phyloP scores from a whole-genome alignment of 2,888 invertebrate species.

The Lycocerus yunnanus region DNA sequence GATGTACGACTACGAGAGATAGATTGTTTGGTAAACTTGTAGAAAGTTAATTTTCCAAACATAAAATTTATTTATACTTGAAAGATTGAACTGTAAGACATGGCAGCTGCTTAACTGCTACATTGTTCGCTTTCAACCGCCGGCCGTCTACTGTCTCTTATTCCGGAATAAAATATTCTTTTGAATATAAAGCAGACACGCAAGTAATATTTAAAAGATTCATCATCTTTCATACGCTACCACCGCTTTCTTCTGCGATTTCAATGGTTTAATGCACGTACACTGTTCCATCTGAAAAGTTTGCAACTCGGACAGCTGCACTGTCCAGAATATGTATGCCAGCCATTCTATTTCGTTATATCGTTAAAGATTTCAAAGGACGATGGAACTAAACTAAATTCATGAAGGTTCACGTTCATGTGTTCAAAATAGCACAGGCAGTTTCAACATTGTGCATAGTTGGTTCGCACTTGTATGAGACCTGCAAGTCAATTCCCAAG shows the following conservation, averaged over 20 bases:
- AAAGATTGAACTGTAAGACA: not conserved
- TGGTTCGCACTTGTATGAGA: not conserved
- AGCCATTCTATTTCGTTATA: too few relatives aligned
- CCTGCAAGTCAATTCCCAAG: not conserved
- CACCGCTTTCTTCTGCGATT: not conserved
- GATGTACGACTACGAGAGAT: not conserved
- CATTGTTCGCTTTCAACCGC: not conserved
- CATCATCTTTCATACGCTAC: not conserved
- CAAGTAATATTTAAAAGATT: not conserved
- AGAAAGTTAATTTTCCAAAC: not conserved
- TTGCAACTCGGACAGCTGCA: too few relatives aligned
- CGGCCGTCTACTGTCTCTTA: not conserved
- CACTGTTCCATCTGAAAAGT: not conserved
- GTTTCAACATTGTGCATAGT: not conserved
- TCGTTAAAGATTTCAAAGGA: not conserved
- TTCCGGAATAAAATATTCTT: not conserved
- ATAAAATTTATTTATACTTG: not conserved
- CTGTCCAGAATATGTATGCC: too few relatives aligned
- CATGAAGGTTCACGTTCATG: not conserved
- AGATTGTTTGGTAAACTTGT: not conserved
- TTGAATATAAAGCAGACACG: not conserved
- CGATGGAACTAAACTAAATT: not conserved
- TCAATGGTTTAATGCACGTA: not conserved
- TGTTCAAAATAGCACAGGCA: not conserved
- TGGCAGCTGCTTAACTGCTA: not conserved